Evolutionary conservation across 1,140 invertebrate species (phyloP).

Genomic region (Drosophila carrolli): DNA sequence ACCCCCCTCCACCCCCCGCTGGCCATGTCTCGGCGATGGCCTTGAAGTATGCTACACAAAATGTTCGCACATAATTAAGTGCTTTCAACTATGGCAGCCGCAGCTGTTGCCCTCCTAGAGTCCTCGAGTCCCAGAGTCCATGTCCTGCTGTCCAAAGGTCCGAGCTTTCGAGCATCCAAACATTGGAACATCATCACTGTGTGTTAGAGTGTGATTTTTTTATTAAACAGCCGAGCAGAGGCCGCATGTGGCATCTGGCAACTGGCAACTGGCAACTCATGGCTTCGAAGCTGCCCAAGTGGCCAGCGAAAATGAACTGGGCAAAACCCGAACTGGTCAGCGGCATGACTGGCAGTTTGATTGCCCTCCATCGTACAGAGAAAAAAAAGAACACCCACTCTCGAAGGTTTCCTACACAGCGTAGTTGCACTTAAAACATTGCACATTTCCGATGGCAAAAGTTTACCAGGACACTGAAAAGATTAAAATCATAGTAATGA

Average conservation of each 20-base stretch:
- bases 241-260: conserved; percentile 9
- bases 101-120: conserved; percentile 30
- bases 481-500: no score
- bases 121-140: neutral
- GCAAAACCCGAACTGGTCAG: conserved; percentile 11
- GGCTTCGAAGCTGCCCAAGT: conserved; percentile 5
- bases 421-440: no score
- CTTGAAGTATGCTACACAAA: conserved; percentile 31
- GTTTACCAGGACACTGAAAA: no score
- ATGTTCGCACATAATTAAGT: conserved; percentile 64
- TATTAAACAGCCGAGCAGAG: conserved; percentile 21
- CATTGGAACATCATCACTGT: neutral
- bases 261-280: conserved; percentile 13
- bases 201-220: conserved; percentile 15
- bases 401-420: no score
- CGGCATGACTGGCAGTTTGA: conserved; percentile 26
- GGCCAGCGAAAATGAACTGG: conserved; percentile 25
- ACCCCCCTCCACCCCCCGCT: no score
- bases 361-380: neutral
- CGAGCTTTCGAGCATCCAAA: neutral
- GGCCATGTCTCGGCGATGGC: conserved; percentile 3
- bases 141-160: conserved; percentile 12
- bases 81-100: conserved; percentile 33
- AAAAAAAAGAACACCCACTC: neutral
- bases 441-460: no score